phyloP scores from a whole-genome alignment of 2,888 invertebrate species.

The Archaeoteleia sp. region DNA sequence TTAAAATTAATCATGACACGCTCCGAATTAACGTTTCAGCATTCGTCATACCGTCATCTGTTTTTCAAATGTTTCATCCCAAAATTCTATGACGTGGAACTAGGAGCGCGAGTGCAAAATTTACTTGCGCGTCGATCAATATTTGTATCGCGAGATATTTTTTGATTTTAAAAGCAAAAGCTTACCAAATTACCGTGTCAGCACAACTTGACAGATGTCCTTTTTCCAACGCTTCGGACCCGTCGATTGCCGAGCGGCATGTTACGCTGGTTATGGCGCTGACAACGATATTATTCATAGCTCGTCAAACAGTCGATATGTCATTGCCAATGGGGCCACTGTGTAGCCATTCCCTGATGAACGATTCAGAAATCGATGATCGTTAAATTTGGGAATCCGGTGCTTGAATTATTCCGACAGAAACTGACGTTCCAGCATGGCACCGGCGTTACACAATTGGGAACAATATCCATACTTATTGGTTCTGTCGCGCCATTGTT shows the following conservation, averaged over 20 bases:
- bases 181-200: conserved; percentile 41
- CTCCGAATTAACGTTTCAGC: too few species aligned
- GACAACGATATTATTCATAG: conserved; percentile 54
- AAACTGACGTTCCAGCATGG: conserved; percentile 41
- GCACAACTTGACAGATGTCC: conserved; percentile 35
- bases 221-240: conserved; percentile 16
- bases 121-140: too few species aligned
- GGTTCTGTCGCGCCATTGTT: conserved; percentile 41
- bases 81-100: too few species aligned
- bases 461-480: conserved; percentile 49
- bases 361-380: conserved; percentile 52
- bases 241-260: conserved; percentile 28
- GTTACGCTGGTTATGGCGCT: conserved; percentile 43
- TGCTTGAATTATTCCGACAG: conserved; percentile 49
- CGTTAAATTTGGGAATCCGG: conserved; percentile 49
- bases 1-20: too few species aligned
- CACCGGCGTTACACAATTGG: conserved; percentile 34
- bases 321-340: conserved; percentile 39
- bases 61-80: too few species aligned
- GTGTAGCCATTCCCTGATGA: conserved; percentile 36
- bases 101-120: too few species aligned
- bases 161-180: conserved; percentile 21
- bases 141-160: conserved; percentile 1
- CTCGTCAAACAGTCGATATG: conserved; percentile 53
- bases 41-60: too few species aligned